Conservation (phyloP, 1,140 invertebrate species). For the Drosophila obscura region DNA sequence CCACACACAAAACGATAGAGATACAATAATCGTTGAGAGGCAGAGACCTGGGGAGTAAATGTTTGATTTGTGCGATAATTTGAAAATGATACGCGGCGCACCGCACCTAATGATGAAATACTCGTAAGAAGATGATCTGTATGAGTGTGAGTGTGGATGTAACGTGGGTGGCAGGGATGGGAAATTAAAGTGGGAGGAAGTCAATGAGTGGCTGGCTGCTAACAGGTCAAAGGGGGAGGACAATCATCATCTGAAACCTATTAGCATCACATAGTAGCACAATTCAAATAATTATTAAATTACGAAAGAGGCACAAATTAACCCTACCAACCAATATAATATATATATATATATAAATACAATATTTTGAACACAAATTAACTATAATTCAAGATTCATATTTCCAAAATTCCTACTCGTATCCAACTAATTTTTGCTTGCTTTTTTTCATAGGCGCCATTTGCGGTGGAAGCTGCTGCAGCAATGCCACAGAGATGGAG, state of each 20-base stretch:
- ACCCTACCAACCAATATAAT: too few relatives aligned
- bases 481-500: constrained; percentile 74
- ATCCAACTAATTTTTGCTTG: background rate
- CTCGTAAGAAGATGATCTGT: constrained; percentile 23
- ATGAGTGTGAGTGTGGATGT: background rate
- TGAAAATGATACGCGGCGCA: constrained; percentile 61
- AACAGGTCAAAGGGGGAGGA: too few relatives aligned
- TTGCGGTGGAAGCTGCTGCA: constrained; percentile 80
- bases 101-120: constrained; percentile 36
- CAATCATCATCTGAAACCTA: too few relatives aligned
- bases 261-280: too few relatives aligned
- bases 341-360: too few relatives aligned
- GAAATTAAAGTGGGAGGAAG: too few relatives aligned
- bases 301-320: too few relatives aligned
- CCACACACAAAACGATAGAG: constrained; percentile 24
- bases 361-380: background rate
- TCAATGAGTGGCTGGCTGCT: too few relatives aligned
- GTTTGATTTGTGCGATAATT: constrained; percentile 66
- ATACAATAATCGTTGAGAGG: background rate
- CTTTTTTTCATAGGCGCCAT: constrained; percentile 66
- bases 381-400: too few relatives aligned
- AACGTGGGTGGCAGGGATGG: background rate
- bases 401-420: too few relatives aligned
- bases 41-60: constrained; percentile 37
- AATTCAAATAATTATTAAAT: too few relatives aligned